A percentile compares a stretch with the other conserved stretches of the same genome.
Conservation (phyloP, 2,888 invertebrate species). For the Pollenia griseotomentosa region DNA sequence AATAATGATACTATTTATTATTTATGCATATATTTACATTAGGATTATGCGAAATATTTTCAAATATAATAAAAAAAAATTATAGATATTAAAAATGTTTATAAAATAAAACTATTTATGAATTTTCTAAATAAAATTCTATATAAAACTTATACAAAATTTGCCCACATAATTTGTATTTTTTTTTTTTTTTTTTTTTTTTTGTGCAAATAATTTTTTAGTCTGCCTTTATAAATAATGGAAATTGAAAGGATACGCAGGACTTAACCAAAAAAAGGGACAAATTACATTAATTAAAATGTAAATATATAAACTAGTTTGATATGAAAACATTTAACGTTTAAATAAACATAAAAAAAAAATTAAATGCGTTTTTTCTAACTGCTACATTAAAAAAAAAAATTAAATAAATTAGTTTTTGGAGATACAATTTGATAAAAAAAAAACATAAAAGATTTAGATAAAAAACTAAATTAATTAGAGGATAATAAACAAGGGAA, state of each 20-base stretch:
- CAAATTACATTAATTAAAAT: conserved; percentile 55
- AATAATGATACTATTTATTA: conserved; percentile 50
- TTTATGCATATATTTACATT: conserved; percentile 52
- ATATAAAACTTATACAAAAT: conserved; percentile 6
- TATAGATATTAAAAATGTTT: conserved; percentile 8
- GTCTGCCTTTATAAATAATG: conserved; percentile 41
- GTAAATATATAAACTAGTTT: neutral
- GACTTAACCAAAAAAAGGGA: conserved; percentile 8
- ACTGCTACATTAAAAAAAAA: too few species aligned
- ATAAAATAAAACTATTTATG: conserved; percentile 19
- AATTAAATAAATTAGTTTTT: too few species aligned
- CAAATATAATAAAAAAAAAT: conserved; percentile 11
- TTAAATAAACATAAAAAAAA: conserved; percentile 16
- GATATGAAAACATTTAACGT: neutral
- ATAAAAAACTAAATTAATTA: too few species aligned
- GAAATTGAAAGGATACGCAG: conserved; percentile 13
- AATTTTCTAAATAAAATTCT: neutral
- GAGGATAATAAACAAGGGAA: too few species aligned
- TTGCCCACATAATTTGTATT: conserved; percentile 49
- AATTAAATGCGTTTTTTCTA: neutral
- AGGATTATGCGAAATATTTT: conserved; percentile 58
- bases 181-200: neutral
- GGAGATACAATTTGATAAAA: too few species aligned
- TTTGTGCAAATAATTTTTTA: conserved; percentile 1
- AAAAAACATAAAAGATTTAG: too few species aligned